Evolutionary conservation across 2,888 invertebrate species (phyloP).

Genomic region (Lymantria dispar): DNA sequence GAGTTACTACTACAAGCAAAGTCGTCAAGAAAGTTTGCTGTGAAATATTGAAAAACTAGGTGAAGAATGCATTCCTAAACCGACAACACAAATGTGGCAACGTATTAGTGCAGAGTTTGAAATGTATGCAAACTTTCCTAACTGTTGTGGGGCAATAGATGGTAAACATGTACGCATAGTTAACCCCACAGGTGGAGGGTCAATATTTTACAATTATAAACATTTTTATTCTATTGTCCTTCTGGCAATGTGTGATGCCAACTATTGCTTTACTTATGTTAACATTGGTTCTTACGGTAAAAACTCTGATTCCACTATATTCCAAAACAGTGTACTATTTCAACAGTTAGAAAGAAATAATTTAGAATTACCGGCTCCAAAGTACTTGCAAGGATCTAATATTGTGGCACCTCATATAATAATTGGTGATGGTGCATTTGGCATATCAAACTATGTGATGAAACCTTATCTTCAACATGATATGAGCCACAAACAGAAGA

Average conservation of each 20-base stretch:
- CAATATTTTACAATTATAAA: slow-evolving; percentile 31
- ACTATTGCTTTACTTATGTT: slow-evolving; percentile 27
- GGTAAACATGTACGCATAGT: slow-evolving; percentile 17
- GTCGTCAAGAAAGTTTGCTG: no score
- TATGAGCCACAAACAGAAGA: neutral
- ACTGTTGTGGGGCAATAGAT: neutral
- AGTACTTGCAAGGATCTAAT: slow-evolving; percentile 5
- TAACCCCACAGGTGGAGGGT: slow-evolving; percentile 15
- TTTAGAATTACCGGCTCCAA: slow-evolving; percentile 4
- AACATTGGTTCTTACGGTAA: neutral
- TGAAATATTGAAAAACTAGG: no score
- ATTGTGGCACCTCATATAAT: slow-evolving; percentile 12
- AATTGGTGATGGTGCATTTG: slow-evolving; percentile 13
- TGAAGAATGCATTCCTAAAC: no score
- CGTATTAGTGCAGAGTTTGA: slow-evolving; percentile 8
- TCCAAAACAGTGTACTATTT: slow-evolving; percentile 9
- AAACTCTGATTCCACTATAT: slow-evolving; percentile 16
- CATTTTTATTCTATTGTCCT: slow-evolving; percentile 27
- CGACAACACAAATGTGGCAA: no score
- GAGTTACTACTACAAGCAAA: no score
- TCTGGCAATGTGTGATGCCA: slow-evolving; percentile 12
- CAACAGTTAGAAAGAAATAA: slow-evolving; percentile 7
- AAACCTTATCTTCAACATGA: slow-evolving; percentile 3
- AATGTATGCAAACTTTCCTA: neutral
- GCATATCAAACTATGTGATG: slow-evolving; percentile 1